phyloP scores from a whole-genome alignment of 2,888 invertebrate genomes.

The Tetheella fluctuosa region DNA sequence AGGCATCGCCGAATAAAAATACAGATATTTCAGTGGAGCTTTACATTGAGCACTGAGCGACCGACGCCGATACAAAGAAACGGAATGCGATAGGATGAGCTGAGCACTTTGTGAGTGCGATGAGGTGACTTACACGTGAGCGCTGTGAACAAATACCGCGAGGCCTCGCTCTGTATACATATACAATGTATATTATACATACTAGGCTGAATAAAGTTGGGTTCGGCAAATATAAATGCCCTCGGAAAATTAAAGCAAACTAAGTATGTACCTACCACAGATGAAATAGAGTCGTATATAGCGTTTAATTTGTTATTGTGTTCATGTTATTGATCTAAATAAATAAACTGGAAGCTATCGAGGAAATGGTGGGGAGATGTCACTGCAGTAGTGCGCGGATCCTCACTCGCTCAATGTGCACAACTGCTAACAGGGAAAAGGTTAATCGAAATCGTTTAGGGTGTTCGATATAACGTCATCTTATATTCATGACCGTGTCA shows the following conservation, averaged over 20 bases:
- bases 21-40: background rate
- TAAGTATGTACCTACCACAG: too few species aligned
- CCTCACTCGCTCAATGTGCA: background rate
- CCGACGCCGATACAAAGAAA: background rate
- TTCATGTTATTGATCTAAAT: too few species aligned
- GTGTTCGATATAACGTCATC: constrained; percentile 28
- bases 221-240: background rate
- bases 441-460: constrained; percentile 17
- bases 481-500: constrained; percentile 36
- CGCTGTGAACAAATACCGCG: constrained; percentile 1
- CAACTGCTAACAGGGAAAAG: background rate
- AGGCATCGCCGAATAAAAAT: background rate
- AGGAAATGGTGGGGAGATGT: background rate
- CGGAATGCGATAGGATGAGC: background rate
- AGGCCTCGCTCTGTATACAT: too few species aligned
- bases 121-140: background rate
- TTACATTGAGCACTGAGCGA: background rate
- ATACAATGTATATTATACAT: too few species aligned
- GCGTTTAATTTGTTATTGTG: too few species aligned
- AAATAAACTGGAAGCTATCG: too few species aligned
- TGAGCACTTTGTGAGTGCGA: background rate
- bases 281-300: too few species aligned
- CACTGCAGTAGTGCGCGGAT: background rate
- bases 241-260: too few species aligned
- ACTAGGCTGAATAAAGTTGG: background rate